phyloP scores from a whole-genome alignment of 92 coral and sea anemone species.

The Galaxea fascicularis region DNA sequence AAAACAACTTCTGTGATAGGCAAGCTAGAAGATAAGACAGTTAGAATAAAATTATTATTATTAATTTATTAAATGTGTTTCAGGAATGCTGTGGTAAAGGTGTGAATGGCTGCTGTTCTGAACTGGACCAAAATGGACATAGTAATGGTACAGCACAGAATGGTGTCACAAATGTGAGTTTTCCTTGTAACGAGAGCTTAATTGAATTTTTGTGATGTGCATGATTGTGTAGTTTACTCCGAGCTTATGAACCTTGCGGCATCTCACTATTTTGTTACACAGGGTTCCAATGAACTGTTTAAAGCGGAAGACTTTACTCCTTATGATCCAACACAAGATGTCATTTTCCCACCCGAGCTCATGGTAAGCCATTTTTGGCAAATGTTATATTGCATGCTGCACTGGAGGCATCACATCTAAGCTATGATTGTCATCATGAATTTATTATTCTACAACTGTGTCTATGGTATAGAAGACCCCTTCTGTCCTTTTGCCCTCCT shows the following conservation, averaged over 20 bases:
- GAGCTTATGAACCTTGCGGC: no score
- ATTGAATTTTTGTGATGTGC: no score
- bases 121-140: constrained; percentile 21
- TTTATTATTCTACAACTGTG: no score
- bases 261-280: background rate
- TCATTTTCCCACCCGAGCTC: constrained; percentile 87
- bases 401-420: no score
- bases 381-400: background rate
- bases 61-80: background rate
- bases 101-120: constrained; percentile 34
- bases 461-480: no score
- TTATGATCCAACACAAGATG: constrained; percentile 87
- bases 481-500: no score
- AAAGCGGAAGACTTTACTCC: constrained; percentile 71
- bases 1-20: no score
- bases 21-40: no score
- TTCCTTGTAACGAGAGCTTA: background rate
- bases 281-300: constrained; percentile 62
- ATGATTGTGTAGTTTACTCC: no score
- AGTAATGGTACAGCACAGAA: background rate
- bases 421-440: no score
- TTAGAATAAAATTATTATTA: no score
- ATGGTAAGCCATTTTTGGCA: constrained; percentile 55
- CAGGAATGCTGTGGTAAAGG: constrained; percentile 81
- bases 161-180: constrained; percentile 20